Evolutionary conservation across 2,888 invertebrate species (phyloP), one percentile per base, ranked within the genome.

Genomic region (Apodemia duryi): DNA sequence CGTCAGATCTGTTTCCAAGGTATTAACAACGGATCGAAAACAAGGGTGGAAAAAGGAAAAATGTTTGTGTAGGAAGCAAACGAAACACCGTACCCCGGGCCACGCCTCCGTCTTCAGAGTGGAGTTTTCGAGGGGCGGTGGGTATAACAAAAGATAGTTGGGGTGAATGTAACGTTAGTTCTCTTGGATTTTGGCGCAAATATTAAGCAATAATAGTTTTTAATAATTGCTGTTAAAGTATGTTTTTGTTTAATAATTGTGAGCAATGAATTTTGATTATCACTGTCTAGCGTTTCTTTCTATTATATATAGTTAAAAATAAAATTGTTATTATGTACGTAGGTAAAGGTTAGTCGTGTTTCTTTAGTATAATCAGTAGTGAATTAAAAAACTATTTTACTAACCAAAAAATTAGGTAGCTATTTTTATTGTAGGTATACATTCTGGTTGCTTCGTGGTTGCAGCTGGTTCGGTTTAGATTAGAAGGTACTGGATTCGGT

Each of bases 81-180:
- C 62, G 60, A 46, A 65, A 64, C 70, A 72, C 70, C 62, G 54
- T 69, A 66, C 67, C 69, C 63, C 65, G 67, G 70, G 70, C 73
- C 75, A 74, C 75, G 74, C 75, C 74, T 70, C 67, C 71, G 73
- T 74, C 74, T 73, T 73, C 21, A 70, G 66, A 65, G 68, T 66
- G 66, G 65, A 70, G 49, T n/a, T 29, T 57, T 57, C 57, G 57
- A 32, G 57, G 57, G 57, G 57, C 57, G 57, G 57, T 32, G 29
- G 29, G 57, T 28, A 21, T 21, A 21, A 21, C 21, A 21, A 49
- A 49, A 52, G 57, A 57, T 13, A 57, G 57, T 32, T 32, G 13
- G 57, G 57, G 57, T 57, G 57, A 57, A 54, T 28, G 54, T 54
- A 57, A 32, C 29, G 57, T 32, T 57, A 32, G 57, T 29, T 57